These are phyloP conservation scores for Melanotaenia trifasciata DNA, from an alignment of 2,797 vertebrate genomes.

Conservation along the genomic window DNA sequence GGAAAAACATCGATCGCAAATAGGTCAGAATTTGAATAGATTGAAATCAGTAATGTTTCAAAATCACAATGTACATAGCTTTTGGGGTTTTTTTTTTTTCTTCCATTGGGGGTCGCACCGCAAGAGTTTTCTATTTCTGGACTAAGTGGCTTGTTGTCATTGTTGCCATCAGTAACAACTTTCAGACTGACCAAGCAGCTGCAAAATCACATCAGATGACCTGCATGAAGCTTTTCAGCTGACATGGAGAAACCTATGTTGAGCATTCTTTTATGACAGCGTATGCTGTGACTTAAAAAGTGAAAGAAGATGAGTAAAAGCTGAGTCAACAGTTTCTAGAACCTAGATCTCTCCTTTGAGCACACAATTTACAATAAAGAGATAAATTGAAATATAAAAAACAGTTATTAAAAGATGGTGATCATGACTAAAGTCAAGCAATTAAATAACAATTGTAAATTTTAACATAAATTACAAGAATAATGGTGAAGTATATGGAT, in stretches of 20 bases:
- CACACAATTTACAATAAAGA: neutral
- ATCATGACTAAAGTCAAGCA: neutral
- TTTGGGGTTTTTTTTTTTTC: neutral
- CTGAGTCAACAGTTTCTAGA: neutral
- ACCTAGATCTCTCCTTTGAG: neutral
- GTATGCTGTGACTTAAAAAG: slow-evolving; percentile 1
- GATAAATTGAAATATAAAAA: neutral
- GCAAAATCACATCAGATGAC: slow-evolving; percentile 39
- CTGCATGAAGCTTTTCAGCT: slow-evolving; percentile 37
- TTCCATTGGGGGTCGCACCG: neutral
- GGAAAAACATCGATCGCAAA: too few relatives aligned
- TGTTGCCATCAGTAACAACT: neutral
- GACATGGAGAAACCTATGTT: slow-evolving; percentile 48
- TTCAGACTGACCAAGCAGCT: neutral
- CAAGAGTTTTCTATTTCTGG: neutral
- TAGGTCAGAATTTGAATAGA: neutral
- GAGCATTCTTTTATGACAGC: slow-evolving; percentile 12
- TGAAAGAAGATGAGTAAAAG: neutral
- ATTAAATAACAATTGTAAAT: neutral
- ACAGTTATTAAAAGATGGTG: neutral
- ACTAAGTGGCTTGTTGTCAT: neutral
- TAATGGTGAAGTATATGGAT: neutral
- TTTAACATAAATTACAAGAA: neutral
- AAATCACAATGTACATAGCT: neutral
- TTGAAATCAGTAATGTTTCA: neutral